These are phyloP conservation scores for Allobates femoralis DNA, from an alignment of 2,797 vertebrate genomes.

Conservation along the genomic window DNA sequence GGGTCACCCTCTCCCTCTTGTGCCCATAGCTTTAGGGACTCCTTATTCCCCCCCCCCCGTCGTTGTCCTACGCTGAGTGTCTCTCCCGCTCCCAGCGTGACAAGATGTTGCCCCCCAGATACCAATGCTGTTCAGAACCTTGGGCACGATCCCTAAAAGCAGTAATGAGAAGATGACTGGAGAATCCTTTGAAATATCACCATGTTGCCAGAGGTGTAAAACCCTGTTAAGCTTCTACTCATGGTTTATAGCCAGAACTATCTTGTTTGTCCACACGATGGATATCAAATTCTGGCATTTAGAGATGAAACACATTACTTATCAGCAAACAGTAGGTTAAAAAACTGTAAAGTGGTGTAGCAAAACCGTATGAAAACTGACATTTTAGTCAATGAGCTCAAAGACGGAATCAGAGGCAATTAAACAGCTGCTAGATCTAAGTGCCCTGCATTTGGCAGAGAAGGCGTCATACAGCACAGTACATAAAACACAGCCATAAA, in stretches of 20 bases:
- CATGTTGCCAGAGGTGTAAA: not conserved
- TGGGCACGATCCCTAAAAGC: not conserved
- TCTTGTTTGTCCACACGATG: not conserved
- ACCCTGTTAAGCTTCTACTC: not conserved
- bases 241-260: not conserved
- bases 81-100: too few species aligned
- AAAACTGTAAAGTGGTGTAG: constrained; percentile 51
- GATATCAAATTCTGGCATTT: constrained; percentile 14
- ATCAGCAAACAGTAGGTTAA: constrained; percentile 38
- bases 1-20: too few species aligned
- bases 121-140: not conserved
- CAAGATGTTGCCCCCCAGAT: not conserved
- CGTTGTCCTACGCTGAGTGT: too few species aligned
- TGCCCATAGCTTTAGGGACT: too few species aligned
- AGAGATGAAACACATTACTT: constrained; percentile 17
- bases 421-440: constrained; percentile 63
- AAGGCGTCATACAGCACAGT: constrained; percentile 53
- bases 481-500: constrained; percentile 61
- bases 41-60: too few species aligned
- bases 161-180: not conserved
- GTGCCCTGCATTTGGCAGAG: constrained; percentile 59
- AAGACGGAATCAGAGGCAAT: constrained; percentile 63
- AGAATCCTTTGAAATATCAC: not conserved
- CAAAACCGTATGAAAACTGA: constrained; percentile 62
- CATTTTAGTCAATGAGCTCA: constrained; percentile 64